Evolutionary conservation across 2,888 invertebrate genomes (phyloP), one percentile per base, ranked within the genome.

Genomic region (Dryococelus australis): DNA sequence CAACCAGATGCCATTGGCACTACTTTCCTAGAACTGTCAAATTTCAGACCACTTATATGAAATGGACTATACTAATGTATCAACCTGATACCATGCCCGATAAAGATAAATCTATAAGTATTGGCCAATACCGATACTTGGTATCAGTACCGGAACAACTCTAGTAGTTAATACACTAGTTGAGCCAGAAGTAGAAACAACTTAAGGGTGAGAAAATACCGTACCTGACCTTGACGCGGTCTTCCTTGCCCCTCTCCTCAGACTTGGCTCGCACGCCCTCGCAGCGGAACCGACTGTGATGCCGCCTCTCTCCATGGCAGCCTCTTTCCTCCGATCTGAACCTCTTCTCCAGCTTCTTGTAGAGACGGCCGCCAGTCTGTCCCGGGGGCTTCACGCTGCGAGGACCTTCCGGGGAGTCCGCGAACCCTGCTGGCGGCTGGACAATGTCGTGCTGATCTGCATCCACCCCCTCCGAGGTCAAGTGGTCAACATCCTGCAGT

Each of bases 391-490:
- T 83, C 13, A 90, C 90, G 1, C 91, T 89, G n/a, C 92, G 90
- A 16, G 92, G 91, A 13, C 92, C 92, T 89, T 94, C 93, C 9
- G 97, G 97, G 0, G 97, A 97, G 92, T 98, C 97, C 12, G 97
- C 97, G 91, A 97, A 98, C 83, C 97, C 97, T 26, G 97, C 97
- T 2, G 97, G 97, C 0, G 97, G 97, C 91, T 97, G 96, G 1
- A 97, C 97, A 90, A 97, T 97, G 90, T 97, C 96, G 88, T 93
- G 81, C 16, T 85, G 85, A 26, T 87, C 85, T 20, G 85, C 78
- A 24, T 85, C 87, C n/a, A 35, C 51, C 26, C 43, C 81, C 53
- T 87, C 87, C 27, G 27, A 20, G 13, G 12, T 24, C 3, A 84
- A 43, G 8, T 65, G 43, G 13, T 87, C 87, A n/a, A 43, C 85